Evolutionary conservation across 2,888 invertebrate genomes (phyloP).

Genomic region (Hoplodrina blanda): DNA sequence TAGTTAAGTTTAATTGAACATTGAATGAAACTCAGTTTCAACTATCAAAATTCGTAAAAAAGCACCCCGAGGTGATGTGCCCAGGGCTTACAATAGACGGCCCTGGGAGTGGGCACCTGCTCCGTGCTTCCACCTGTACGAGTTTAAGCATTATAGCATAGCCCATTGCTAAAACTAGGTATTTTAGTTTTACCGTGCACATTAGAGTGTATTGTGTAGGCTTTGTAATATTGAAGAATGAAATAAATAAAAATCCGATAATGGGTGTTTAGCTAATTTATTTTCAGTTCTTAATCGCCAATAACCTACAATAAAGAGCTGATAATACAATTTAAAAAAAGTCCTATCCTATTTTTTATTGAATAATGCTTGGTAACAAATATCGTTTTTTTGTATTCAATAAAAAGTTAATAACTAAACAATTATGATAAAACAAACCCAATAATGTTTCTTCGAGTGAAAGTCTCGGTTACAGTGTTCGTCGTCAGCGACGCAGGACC

Average conservation of each 20-base stretch:
- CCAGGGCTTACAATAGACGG: too few relatives aligned
- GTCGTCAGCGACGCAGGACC: constrained; percentile 61
- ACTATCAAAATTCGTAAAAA: too few relatives aligned
- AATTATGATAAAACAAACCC: constrained; percentile 84
- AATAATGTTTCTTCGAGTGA: constrained; percentile 78
- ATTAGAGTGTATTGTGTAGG: too few relatives aligned
- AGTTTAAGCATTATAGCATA: too few relatives aligned
- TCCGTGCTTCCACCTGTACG: too few relatives aligned
- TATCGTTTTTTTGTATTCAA: constrained; percentile 88
- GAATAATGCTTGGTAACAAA: constrained; percentile 91
- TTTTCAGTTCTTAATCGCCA: constrained; percentile 91
- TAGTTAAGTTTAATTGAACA: too few relatives aligned
- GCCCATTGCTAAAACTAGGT: too few relatives aligned
- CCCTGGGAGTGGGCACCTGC: too few relatives aligned
- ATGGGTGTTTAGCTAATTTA: constrained; percentile 89
- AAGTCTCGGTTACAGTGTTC: constrained; percentile 61
- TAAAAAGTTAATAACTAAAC: constrained; percentile 87
- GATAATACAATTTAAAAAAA: constrained; percentile 90
- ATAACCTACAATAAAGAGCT: constrained; percentile 90
- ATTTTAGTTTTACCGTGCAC: too few relatives aligned
- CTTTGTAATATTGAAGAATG: constrained; percentile 1
- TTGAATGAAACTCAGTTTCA: too few relatives aligned
- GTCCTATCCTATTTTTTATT: constrained; percentile 88
- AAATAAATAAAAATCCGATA: constrained; percentile 73
- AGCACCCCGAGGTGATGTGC: too few relatives aligned